A percentile compares a stretch with the other conserved stretches of the same genome.
These are phyloP conservation scores for Lepidochrysops patricia DNA, from an alignment of 2,888 invertebrate species.

Conservation along the genomic window DNA sequence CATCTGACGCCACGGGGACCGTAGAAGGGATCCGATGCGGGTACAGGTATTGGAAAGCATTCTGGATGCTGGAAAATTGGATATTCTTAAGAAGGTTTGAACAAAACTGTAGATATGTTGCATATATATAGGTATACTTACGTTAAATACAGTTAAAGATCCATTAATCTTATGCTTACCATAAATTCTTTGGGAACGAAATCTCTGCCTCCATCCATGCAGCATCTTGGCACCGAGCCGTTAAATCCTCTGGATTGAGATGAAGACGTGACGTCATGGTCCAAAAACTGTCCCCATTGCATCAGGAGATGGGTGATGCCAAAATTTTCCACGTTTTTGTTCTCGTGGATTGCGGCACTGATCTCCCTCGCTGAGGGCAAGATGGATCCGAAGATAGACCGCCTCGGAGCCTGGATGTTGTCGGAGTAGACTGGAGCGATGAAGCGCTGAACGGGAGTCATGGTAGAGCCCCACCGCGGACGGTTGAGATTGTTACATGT, in stretches of 20 bases:
- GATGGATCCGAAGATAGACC: constrained; percentile 72
- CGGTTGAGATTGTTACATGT: constrained; percentile 89
- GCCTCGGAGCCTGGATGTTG: constrained; percentile 75
- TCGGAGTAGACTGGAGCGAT: constrained; percentile 88
- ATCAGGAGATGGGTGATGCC: constrained; percentile 86
- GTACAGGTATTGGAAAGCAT: constrained; percentile 87
- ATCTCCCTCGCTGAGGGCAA: constrained; percentile 86
- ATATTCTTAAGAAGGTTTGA: background rate
- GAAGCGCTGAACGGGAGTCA: constrained; percentile 88
- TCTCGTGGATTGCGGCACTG: constrained; percentile 77
- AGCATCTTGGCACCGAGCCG: constrained; percentile 86
- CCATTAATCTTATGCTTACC: too few relatives aligned
- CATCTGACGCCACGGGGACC: constrained; percentile 82
- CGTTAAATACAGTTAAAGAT: too few relatives aligned
- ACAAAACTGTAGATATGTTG: too few relatives aligned
- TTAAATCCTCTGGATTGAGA: constrained; percentile 85
- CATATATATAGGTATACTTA: too few relatives aligned
- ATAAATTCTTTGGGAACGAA: constrained; percentile 76
- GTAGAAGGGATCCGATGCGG: constrained; percentile 81
- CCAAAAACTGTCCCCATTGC: constrained; percentile 94
- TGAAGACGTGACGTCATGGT: constrained; percentile 89
- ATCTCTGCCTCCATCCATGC: constrained; percentile 75
- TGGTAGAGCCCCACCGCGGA: constrained; percentile 86
- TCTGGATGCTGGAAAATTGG: constrained; percentile 80
- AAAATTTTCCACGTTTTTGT: constrained; percentile 77